Evolutionary conservation across 2,113 vertebrate species (phyloP).

Genomic region (Verasper variegatus): DNA sequence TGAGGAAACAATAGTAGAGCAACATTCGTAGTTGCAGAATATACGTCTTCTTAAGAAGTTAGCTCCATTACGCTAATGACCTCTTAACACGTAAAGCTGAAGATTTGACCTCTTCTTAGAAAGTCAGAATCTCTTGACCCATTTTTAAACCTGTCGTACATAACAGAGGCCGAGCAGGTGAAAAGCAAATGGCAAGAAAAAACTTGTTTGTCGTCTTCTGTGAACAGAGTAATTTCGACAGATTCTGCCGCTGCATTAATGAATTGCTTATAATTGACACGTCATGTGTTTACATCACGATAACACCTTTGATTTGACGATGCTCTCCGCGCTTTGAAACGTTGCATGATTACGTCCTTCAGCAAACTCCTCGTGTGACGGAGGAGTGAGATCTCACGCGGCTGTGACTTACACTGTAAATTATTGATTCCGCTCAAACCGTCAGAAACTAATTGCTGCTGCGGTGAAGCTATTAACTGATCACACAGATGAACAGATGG

Average conservation of each 20-base stretch:
- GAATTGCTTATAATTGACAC: neutral
- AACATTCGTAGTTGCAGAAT: neutral
- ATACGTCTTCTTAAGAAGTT: neutral
- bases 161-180: no score
- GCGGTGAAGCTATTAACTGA: conserved; percentile 61
- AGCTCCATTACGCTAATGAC: neutral
- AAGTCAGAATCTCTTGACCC: neutral
- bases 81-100: neutral
- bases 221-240: conserved; percentile 7
- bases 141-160: neutral
- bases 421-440: conserved; percentile 63
- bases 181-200: no score
- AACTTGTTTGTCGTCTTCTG: no score
- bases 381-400: conserved; percentile 57
- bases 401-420: conserved; percentile 44
- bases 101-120: neutral
- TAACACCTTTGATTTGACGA: conserved; percentile 17
- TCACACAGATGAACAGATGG: conserved; percentile 63
- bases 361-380: neutral
- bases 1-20: no score
- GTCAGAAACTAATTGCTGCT: conserved; percentile 61
- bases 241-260: neutral
- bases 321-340: conserved; percentile 9
- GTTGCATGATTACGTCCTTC: conserved; percentile 7
- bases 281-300: conserved; percentile 37